Evolutionary conservation across 2,888 invertebrate species (phyloP), one percentile per base, ranked within the genome.

Genomic region (Eristalis pertinax): DNA sequence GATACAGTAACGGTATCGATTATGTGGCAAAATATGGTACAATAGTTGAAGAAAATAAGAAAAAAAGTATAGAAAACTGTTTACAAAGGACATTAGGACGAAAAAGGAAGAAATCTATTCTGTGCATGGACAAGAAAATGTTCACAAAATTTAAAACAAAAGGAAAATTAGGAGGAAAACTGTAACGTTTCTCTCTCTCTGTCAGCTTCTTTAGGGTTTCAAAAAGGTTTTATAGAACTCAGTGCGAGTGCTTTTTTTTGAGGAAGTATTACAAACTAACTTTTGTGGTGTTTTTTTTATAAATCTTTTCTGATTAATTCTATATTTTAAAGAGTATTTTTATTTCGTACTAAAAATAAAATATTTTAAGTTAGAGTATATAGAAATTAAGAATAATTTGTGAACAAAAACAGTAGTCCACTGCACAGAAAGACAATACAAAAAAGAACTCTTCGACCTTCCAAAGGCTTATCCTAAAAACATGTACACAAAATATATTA

Each of bases 361-460:
- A 60, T n/a, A 11, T 5, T 24, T 58, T 58, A 22, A n/a, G n/a
- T n/a, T n/a, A n/a, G n/a, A n/a, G n/a, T n/a, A n/a, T 24, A 7
- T 1, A 58, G 11, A 26, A 24, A 60, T 1, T 10, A 58, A 7
- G 11, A 22, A 10, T 10, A 58, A 58, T 5, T 24, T 58, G 58
- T 38, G 24, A 64, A 70, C 41, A 78, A 69, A 77, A 43, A 58
- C 38, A 29, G 58, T 38, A 72, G 72, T 79, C 72, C 78, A 72
- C 60, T 32, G 65, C 72, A 79, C 60, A 26, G 19, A 72, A 41
- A 43, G 3, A 29, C 60, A 41, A 38, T 22, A 15, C 38, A 62
- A 63, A 29, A 58, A 29, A 24, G 10, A 24, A 15, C 4, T 60
- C 38, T 38, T 41, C 26, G 29, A 72, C 62, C 29, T 60, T 60